Evolutionary conservation across 2,888 invertebrate species (phyloP), one percentile per base, ranked within the genome.

Genomic region (Tetheella fluctuosa): DNA sequence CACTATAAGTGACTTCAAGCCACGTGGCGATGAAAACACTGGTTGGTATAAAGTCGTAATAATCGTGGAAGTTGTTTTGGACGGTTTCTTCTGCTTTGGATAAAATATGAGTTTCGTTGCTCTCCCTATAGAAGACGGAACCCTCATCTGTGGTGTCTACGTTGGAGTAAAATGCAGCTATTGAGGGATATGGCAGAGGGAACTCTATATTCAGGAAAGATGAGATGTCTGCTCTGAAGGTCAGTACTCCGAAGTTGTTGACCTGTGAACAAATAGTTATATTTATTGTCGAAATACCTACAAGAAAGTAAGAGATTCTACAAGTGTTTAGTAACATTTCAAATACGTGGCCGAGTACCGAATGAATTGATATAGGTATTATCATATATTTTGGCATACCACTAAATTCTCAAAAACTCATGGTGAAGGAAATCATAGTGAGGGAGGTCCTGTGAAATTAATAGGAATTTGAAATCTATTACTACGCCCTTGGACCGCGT

Each of bases 151-250:
- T 94, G 0, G 96, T 97, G 83, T 99, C 99, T 5, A 99, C 95
- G 85, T 99, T 98, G 0, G 97, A 95, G 85, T 99, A 98, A 74
- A 98, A 96, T 0, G 97, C 97, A 0, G 98, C 97, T 73, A 99
- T 97, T 1, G 97, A 95, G 0, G 98, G 97, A 84, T 97, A 97
- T 67, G 96, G 97, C 73, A 98, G 90, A 0, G 98, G 98, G 83
- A 98, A 98, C 77, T 98, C 96, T 37, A 97, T 95, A 84, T 98
- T 98, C 77, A 97, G 94, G 85, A 97, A 99, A 58, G 95, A 94
- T 8, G 97, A 95, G 68, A 98, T 96, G 73, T 98, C 97, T n/a
- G 97, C 96, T 81, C 96, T 94, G 84, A 99, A 98, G 7, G 98
- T 97, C 37, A 99, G 84, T 17, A 98, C 94, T 54, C 99, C 99